Base-by-base conservation (phyloP, 53 echinoderm and acorn worm genomes). In the Crossaster papposus region DNA sequence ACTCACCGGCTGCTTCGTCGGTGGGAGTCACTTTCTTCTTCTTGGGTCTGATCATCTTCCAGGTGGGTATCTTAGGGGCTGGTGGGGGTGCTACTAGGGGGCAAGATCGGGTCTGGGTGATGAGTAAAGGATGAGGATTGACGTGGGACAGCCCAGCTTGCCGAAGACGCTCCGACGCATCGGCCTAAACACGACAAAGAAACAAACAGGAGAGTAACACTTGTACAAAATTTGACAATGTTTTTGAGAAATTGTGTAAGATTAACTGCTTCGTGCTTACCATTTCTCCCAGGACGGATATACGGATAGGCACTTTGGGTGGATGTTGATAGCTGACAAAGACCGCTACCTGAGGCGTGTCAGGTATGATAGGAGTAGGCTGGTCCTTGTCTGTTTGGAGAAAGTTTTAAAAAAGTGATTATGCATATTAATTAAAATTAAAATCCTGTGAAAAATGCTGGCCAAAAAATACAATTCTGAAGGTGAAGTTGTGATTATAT, bases 261-360 rank as follows among this genome's bases (percentile, higher is more conserved):
- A 29, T 28, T 32, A 18, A 32, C 14, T 44, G 52, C 32, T 17
- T 62, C 9, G 44, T 44, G 91, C 94, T 79, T 53, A 99, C 99
- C 99, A 99, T 99, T 79, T 99, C 99, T 85, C 99, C 95, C 2
- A 99, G 90, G 38, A 96, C 92, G 26, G 99, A 99, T 63, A 99
- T 92, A 78, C 99, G 92, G 75, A 99, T 83, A n/a, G 99, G 99
- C 4, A 99, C 92, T 72, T 96, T 96, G 5, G 99, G 99, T 15
- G 99, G 99, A 51, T 99, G 96, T 4, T 92, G 86, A 77, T 96
- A 99, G 79, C 99, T 99, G 77, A 96, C 99, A 91, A 95, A 99
- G 15, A 99, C 89, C 30, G 96, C 95, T 18, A 99, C 94, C 77
- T 99, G 99, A 24, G 99, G 99, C 14, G 91, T 94, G 52, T 97